Base-by-base conservation (phyloP, 2,888 invertebrate genomes). In the Trichogramma dendrolimi region DNA sequence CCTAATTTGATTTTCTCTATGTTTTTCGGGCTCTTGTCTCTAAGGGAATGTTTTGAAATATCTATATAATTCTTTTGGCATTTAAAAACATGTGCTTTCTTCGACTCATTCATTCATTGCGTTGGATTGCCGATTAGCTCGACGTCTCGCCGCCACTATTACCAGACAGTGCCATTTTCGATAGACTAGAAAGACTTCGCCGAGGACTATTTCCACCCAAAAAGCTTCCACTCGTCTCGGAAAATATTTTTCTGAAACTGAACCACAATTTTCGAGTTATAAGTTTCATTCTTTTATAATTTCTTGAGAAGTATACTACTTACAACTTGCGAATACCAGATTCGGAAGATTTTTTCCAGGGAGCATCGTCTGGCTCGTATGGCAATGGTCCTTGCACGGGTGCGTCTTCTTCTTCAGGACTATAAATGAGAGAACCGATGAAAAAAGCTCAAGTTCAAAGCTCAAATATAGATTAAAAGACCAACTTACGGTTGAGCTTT, bases 381-480 rank as follows among this genome's bases (percentile, higher is more conserved):
- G 97, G 97, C 71, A 98, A 83, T 1, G 98, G 98, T 4, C 98
- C 98, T 79, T 98, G 96, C 0, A 98, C 97, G 1, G 95, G 93
- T 10, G 91, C 87, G 73, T 95, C 95, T 67, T 91, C 90, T 50
- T 89, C 27, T 27, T 27, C 27, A 27, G 27, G 27, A 27, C 27
- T 27, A 27, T 27, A 27, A 27, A 27, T 2, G 27, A 2, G 89
- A 46, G 46, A 8, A 2, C 3, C n/a, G 2, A 46, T 10, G n/a
- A 46, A 46, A 14, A 81, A 46, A 43, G 10, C 38, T 44, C 44
- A 5, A 38, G 10, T 47, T 57, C 3, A 49, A 14, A 44, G 41
- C 7, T 39, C n/a, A 8, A 14, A 49, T 38, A 70, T 8, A 46
- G 6, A 39, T n/a, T 2, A 49, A 47, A 59, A 10, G 27, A 27